These are phyloP conservation scores for Abrostola tripartita DNA, from an alignment of 2,888 invertebrate species.

Conservation along the genomic window DNA sequence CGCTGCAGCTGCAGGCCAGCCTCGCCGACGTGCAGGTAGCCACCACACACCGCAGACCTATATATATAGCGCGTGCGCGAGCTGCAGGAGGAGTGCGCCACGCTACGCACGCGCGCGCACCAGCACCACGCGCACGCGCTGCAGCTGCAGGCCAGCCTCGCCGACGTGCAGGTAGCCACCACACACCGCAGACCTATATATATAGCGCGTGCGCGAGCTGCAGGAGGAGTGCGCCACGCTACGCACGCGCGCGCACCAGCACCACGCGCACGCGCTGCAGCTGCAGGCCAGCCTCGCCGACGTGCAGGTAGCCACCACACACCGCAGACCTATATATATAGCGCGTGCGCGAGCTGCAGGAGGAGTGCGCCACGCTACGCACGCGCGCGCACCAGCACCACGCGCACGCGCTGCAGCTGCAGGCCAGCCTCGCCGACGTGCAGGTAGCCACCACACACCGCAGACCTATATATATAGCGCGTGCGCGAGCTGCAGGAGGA, in stretches of 20 bases:
- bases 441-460: too few species aligned
- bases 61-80: constrained; percentile 75
- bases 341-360: constrained; percentile 83
- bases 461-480: too few species aligned
- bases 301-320: constrained; percentile 68
- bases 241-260: constrained; percentile 86
- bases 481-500: constrained; percentile 88
- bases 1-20: constrained; percentile 81
- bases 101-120: constrained; percentile 87
- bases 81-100: constrained; percentile 89
- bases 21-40: constrained; percentile 77
- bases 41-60: too few species aligned
- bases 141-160: constrained; percentile 81
- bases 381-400: constrained; percentile 87
- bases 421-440: constrained; percentile 80
- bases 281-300: constrained; percentile 83
- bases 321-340: too few species aligned
- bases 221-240: constrained; percentile 89
- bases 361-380: constrained; percentile 87
- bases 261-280: constrained; percentile 84
- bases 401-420: constrained; percentile 82
- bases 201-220: constrained; percentile 76
- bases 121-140: constrained; percentile 85
- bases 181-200: too few species aligned
- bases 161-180: constrained; percentile 75